Evolutionary conservation across 2,888 invertebrate genomes (phyloP), one percentile per base, ranked within the genome.

Genomic region (Ischnus inquisitorius): DNA sequence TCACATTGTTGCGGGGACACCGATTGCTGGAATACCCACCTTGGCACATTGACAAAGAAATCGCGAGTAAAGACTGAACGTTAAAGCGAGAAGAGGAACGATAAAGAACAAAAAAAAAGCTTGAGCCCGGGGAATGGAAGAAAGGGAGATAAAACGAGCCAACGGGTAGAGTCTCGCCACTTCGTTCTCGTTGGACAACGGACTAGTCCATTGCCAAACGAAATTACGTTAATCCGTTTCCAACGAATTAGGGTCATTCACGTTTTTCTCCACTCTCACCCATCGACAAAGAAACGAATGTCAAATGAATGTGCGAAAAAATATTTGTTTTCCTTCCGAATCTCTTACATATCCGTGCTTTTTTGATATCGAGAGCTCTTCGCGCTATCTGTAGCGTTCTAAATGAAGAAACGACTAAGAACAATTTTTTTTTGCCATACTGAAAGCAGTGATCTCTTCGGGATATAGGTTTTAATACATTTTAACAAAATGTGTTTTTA

Each of bases 181-280:
- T 39, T 34, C 60, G 67, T 51, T 48, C 57, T 71, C 71, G 77
- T 78, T 75, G 64, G 68, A 62, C 78, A 54, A 64, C 57, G 48
- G 57, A 57, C 69, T 74, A 81, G 84, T 65, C 80, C 80, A 81
- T 77, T 84, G 81, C 77, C 81, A 84, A 84, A 84, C 84, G 74
- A 81, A 78, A 84, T 84, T 81, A 84, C 78, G 78, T 78, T 84
- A 81, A 84, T 84, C 81, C 78, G 19, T 78, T 84, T 84, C 69
- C 74, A 65, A 78, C 78, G 81, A 75, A 84, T 84, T 81, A 81
- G 78, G 81, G 81, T 78, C 84, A 69, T 78, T 67, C 78, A 69
- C 80, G 72, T 78, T 84, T 84, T 81, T 84, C 75, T 71, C 65
- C 16, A 78, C 48, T 78, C 78, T 75, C 69, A 74, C 72, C 51